A percentile compares a stretch with the other conserved stretches of the same genome.
These are phyloP conservation scores for Xiphorhynchus elegans DNA, from an alignment of 2,113 vertebrate genomes.

Conservation along the genomic window DNA sequence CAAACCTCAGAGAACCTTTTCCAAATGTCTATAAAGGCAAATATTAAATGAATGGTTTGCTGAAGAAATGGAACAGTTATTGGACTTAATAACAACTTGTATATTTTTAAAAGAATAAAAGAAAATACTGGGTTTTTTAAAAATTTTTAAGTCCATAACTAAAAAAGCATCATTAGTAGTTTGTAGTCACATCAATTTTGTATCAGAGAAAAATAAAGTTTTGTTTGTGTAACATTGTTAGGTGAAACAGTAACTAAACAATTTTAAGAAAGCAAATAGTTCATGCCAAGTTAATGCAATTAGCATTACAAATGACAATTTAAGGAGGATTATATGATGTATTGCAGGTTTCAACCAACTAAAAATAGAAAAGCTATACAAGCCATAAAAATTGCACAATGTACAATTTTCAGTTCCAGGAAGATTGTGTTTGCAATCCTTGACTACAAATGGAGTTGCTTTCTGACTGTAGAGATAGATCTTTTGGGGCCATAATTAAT, in stretches of 20 bases:
- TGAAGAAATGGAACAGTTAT: background rate
- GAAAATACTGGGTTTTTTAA: background rate
- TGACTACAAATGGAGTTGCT: slow-evolving; percentile 42
- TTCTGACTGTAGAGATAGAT: background rate
- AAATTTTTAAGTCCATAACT: background rate
- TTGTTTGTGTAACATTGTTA: background rate
- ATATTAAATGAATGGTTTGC: background rate
- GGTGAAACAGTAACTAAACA: background rate
- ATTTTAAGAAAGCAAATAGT: background rate
- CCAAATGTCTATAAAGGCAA: background rate
- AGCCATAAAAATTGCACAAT: slow-evolving; percentile 50
- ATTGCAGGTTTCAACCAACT: slow-evolving; percentile 15
- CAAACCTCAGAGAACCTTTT: background rate
- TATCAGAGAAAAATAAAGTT: background rate
- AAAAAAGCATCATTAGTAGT: background rate
- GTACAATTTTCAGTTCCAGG: slow-evolving; percentile 30
- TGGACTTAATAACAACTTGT: background rate
- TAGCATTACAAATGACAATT: background rate
- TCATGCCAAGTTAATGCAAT: slow-evolving; percentile 9
- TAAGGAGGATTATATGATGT: background rate
- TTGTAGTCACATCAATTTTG: background rate
- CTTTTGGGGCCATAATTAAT: slow-evolving; percentile 13
- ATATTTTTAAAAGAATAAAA: background rate
- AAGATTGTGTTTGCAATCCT: background rate
- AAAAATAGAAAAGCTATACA: slow-evolving; percentile 31